These are phyloP conservation scores for Prinia subflava DNA, from an alignment of 2,113 vertebrate species.

Conservation along the genomic window DNA sequence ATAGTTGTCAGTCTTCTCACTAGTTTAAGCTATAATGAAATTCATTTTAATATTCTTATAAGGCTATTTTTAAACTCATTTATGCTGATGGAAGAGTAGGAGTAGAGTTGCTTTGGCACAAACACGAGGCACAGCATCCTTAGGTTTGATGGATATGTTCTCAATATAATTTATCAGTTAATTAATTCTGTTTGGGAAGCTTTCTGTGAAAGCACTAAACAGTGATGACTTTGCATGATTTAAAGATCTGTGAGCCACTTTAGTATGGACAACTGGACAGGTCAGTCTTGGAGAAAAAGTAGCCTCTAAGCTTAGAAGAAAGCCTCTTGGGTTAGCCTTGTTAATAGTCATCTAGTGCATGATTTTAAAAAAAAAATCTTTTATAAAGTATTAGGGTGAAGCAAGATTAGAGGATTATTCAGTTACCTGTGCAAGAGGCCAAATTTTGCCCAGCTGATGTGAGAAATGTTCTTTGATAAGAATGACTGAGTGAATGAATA, in stretches of 20 bases:
- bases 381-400: background rate
- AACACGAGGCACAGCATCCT: background rate
- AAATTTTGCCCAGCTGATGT: background rate
- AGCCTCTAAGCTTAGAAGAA: background rate
- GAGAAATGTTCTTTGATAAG: background rate
- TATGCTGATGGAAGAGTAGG: background rate
- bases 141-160: background rate
- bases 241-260: background rate
- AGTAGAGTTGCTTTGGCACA: background rate
- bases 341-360: background rate
- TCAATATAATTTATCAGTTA: background rate
- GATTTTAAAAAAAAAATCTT: background rate
- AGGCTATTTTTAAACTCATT: conserved; percentile 6
- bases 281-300: background rate
- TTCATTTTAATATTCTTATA: conserved; percentile 10
- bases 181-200: background rate
- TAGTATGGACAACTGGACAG: background rate
- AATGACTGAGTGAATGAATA: background rate
- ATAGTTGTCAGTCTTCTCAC: conserved; percentile 3
- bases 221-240: background rate
- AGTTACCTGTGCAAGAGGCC: background rate
- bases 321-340: background rate
- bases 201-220: background rate
- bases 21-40: background rate
- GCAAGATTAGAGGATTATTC: background rate